A percentile compares a stretch with the other conserved stretches of the same genome.
Conservation (phyloP, 2,113 vertebrate species). For the Dendrocopos noguchii region DNA sequence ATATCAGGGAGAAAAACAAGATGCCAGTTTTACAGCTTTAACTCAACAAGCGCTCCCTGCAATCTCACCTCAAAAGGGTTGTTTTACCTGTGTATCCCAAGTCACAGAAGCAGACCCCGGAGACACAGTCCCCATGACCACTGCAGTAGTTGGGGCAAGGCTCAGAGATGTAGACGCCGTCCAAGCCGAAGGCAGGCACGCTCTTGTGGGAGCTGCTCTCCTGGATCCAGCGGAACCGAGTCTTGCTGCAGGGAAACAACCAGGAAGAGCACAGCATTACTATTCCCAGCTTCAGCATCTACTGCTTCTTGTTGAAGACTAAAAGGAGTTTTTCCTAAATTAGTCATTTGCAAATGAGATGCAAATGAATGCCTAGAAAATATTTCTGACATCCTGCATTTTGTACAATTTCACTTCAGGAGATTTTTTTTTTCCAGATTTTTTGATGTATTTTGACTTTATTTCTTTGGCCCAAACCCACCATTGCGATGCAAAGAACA, state of each 20-base stretch:
- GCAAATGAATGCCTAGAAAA: neutral
- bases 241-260: constrained; percentile 83
- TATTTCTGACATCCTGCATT: neutral
- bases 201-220: constrained; percentile 91
- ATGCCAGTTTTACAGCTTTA: neutral
- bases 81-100: constrained; percentile 91
- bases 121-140: constrained; percentile 94
- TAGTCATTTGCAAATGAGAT: neutral
- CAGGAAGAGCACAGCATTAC: rapidly evolving
- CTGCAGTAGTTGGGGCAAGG: constrained; percentile 94
- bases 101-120: constrained; percentile 97
- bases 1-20: neutral
- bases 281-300: neutral
- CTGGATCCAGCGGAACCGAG: constrained; percentile 97
- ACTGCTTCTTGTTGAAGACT: neutral
- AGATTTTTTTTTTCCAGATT: neutral
- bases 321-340: neutral
- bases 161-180: constrained; percentile 96
- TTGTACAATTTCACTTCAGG: neutral
- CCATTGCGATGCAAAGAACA: neutral
- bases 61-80: neutral
- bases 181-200: constrained; percentile 89
- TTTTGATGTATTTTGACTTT: neutral
- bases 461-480: neutral
- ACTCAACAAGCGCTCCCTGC: neutral